Evolutionary conservation across 2,888 invertebrate genomes (phyloP), one percentile per base, ranked within the genome.

Genomic region (Drosophila prostipennis): DNA sequence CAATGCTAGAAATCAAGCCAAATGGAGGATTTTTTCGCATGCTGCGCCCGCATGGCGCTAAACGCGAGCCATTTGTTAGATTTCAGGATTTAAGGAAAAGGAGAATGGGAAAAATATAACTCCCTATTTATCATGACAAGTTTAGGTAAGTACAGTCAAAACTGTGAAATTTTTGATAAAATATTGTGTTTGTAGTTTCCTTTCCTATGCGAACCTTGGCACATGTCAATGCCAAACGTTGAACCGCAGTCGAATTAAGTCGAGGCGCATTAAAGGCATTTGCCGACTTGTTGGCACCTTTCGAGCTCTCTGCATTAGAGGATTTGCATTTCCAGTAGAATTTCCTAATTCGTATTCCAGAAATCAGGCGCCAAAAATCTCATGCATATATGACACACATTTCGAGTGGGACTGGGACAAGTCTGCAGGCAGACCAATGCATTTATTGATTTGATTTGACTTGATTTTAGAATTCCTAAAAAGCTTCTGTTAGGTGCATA

Each of bases 251-350:
- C 36, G 32, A 37, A 23, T 37, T 19, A 19, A 54, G 23, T 4
- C 42, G 46, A 58, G 69, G 55, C 63, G 84, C 80, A 79, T 76
- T 78, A 76, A 78, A 87, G 89, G 81, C 87, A 89, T 87, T 84
- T 52, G 61, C 78, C 87, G 85, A 87, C 87, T 87, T 81, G 53
- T 52, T 84, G 89, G 87, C 85, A 86, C 89, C 87, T 89, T 86
- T 80, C 84, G 65, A 69, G 34, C 39, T 52, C 43, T 61, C 54
- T 65, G 81, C 76, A 84, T 83, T 86, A 73, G 84, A 75, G 29
- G 42, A 48, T 69, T 48, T 70, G 74, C 61, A 74, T 76, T 77
- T 63, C 29, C 29, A 29, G 29, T 29, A 29, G 29, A 29, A 29
- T 29, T 7, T 29, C 29, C 6, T 1, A 74, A 72, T 77, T 63